Evolutionary conservation across 1,140 invertebrate genomes (phyloP), one percentile per base, ranked within the genome.

Genomic region (Littorina saxatilis): DNA sequence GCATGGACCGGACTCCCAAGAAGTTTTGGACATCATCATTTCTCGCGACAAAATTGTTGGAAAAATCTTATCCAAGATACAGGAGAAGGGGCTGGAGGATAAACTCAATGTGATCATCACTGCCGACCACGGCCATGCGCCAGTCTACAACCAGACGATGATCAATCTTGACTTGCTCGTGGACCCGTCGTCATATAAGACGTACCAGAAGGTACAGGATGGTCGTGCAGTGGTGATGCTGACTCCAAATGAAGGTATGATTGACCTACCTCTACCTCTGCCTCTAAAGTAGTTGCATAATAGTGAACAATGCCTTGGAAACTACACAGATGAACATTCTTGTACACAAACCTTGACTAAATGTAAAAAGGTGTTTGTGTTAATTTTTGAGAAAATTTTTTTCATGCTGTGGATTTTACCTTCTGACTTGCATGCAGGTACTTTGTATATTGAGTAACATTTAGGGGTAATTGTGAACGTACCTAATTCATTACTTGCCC

Each of bases 101-200:
- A 89, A 89, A 77, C 91, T 95, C 0, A 96, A 96, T 88, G 91
- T 96, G 0, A 93, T 96, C 81, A 92, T 96, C 76, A 89, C 96
- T 7, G 95, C 95, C 87, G 96, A 96, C 91, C 96, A 96, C 92
- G 96, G 96, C 23, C 70, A 73, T 1, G 4, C 23, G 13, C 4
- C 39, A 9, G 20, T 52, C 1, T 47, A 29, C 27, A 39, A 39
- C 1, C 20, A 73, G n/a, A 4, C 20, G 27, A 15, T 29, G 2
- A 37, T 73, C 40, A 73, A 73, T 35, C 47, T 73, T 73, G 70
- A 73, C 29, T 4, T n/a, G 5, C n/a, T 73, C 3, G 17, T 73
- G 1, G 70, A 73, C 20, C 39, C 39, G 5, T 29, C 23, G 3
- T 73, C 40, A 43, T 73, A 73, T 43, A 29, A 23, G 5, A 9